Base-by-base conservation (phyloP, 2,113 vertebrate genomes). In the Aspiorhynchus laticeps region DNA sequence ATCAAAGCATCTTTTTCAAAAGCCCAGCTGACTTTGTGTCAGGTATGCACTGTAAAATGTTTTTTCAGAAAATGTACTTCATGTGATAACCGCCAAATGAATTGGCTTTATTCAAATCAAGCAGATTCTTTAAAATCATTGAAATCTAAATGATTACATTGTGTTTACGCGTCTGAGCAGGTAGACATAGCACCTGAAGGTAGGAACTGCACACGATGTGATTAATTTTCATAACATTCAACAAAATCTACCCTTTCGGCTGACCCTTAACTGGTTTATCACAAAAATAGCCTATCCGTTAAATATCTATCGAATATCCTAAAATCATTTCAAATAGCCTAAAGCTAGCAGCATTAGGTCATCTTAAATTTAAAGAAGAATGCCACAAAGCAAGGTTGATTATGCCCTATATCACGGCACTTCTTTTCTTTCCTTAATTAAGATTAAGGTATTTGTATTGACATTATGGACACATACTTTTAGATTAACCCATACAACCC, bases 1-100 rank as follows among this genome's bases (percentile, higher is more conserved):
- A 95, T 96, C 95, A 95, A 94, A 94, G 92, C 85, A 94, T 94
- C 94, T 96, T 96, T 95, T 95, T 93, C 90, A 91, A 94, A 92
- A 93, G 89, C 92, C 90, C 91, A 87, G 85, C 91, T 85, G 86
- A 93, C 94, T 94, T 94, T 95, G 92, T 95, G 95, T 93, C 91
- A 75, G 80, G 87, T 69, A 28, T 48, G 21, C 61, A 61, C 21
- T 83, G 48, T 79, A 65, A 56, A 74, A 73, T 56, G 26, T 48
- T 43, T 43, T 14, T 11, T 4, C 46, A 48, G 12, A 69, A 46
- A 9, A 33, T 69, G 3, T 14, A 46, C 15, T 33, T 65, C 15
- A 6, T 12, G 43, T 12, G 43, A 33, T 33, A 33, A 33, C 33
- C 33, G 33, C 56, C 26, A 43, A 65, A 48, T 3, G 9, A 48